These are phyloP conservation scores for Mesembrinibis cayennensis DNA, from an alignment of 2,113 vertebrate species.

Conservation along the genomic window DNA sequence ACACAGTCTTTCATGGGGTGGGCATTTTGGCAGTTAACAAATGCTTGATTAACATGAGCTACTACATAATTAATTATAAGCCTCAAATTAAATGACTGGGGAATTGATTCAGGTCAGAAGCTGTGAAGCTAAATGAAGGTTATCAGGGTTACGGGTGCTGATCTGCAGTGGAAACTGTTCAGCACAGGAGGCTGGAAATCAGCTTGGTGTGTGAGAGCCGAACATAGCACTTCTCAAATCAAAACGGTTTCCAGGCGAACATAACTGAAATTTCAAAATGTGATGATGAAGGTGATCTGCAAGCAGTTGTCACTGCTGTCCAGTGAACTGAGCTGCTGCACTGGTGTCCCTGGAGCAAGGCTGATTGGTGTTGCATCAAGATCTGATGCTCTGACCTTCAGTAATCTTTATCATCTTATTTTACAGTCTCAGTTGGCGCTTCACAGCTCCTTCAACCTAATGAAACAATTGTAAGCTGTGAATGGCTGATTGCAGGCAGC, in stretches of 20 bases:
- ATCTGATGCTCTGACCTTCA: not conserved
- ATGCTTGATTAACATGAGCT: slow-evolving; percentile 31
- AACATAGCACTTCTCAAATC: not conserved
- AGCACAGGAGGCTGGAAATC: not conserved
- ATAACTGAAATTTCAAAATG: not conserved
- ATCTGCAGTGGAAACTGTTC: not conserved
- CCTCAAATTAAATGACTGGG: slow-evolving; percentile 19
- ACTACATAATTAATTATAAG: slow-evolving; percentile 42
- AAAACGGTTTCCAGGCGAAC: not conserved
- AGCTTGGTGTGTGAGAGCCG: not conserved
- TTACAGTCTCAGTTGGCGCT: not conserved
- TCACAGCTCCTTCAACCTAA: not conserved
- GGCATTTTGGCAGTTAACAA: slow-evolving; percentile 46
- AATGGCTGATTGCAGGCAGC: not conserved
- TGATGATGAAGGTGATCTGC: not conserved
- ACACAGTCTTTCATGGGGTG: not conserved
- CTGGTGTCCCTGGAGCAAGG: not conserved
- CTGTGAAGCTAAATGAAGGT: slow-evolving; percentile 7
- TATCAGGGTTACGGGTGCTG: accelerated
- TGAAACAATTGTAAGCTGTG: not conserved
- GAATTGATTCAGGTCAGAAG: not conserved
- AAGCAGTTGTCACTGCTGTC: not conserved
- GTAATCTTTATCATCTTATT: not conserved
- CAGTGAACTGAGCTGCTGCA: not conserved
- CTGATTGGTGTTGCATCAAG: not conserved